These are phyloP conservation scores for Phenacoccus solenopsis DNA, from an alignment of 1,140 invertebrate genomes.

Conservation along the genomic window DNA sequence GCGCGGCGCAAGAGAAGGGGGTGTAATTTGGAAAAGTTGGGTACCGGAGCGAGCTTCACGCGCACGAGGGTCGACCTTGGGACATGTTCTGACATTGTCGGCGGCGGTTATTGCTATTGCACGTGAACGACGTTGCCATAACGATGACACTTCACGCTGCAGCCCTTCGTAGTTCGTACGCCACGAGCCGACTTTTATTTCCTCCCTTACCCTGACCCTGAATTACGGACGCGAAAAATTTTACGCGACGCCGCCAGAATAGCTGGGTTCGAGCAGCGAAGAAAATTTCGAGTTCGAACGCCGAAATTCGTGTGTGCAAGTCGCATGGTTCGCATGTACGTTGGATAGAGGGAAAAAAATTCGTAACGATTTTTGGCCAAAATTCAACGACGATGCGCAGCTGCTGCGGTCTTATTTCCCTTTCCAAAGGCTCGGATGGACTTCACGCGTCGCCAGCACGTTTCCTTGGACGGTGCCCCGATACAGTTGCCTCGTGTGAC, in stretches of 20 bases:
- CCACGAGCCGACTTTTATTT: slow-evolving; percentile 13
- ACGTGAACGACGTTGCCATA: slow-evolving; percentile 13
- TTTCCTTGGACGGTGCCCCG: background rate
- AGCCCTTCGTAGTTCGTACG: background rate
- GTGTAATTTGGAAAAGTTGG: slow-evolving; percentile 7
- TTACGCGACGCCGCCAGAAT: background rate
- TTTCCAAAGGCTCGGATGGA: background rate
- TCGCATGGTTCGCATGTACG: no score
- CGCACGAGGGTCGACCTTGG: background rate
- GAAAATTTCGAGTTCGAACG: no score
- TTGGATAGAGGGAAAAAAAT: background rate
- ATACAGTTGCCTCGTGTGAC: background rate
- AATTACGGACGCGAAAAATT: background rate
- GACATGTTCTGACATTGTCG: slow-evolving; percentile 17
- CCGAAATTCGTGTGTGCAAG: no score
- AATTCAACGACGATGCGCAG: no score
- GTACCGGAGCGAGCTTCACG: background rate
- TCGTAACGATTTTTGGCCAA: no score
- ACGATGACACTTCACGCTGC: slow-evolving; percentile 15
- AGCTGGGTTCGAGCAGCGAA: no score
- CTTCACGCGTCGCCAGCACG: background rate
- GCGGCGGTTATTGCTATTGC: slow-evolving; percentile 13
- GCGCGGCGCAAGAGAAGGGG: background rate
- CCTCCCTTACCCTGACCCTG: background rate
- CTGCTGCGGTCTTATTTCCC: no score